phyloP scores from a whole-genome alignment of 2,888 invertebrate species.

The Ichneumoninae sp. region DNA sequence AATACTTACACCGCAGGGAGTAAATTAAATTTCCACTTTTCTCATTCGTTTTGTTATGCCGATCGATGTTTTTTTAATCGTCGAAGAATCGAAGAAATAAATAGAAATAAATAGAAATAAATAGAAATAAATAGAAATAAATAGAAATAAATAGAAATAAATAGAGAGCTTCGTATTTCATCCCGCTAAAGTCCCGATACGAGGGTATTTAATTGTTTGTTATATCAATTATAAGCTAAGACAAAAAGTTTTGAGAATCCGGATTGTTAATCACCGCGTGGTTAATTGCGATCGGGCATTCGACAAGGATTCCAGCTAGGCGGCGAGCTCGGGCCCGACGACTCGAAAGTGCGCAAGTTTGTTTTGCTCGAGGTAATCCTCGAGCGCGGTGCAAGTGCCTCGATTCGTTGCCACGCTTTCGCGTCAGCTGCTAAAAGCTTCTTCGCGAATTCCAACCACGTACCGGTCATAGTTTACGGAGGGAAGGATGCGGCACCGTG shows the following conservation, averaged over 20 bases:
- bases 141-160: neutral
- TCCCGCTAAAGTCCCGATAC: neutral
- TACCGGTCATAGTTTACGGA: neutral
- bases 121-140: no score
- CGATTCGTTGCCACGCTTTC: conserved; percentile 26
- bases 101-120: no score
- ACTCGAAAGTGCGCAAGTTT: conserved; percentile 17
- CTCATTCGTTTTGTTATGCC: neutral
- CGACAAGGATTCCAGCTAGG: conserved; percentile 36
- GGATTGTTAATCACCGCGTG: conserved; percentile 53
- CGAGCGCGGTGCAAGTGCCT: conserved; percentile 10
- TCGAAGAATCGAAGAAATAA: neutral
- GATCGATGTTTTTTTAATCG: neutral
- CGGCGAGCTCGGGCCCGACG: conserved; percentile 11
- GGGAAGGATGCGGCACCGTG: neutral
- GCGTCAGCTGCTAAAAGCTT: conserved; percentile 56
- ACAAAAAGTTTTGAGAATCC: conserved; percentile 38
- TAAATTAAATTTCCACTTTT: neutral
- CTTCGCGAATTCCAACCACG: conserved; percentile 56
- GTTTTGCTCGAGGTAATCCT: conserved; percentile 17
- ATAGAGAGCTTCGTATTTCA: neutral
- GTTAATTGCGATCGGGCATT: conserved; percentile 53
- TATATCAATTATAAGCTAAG: conserved; percentile 12
- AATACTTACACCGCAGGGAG: neutral
- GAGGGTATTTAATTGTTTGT: conserved; percentile 1